These are phyloP conservation scores for Eupristina koningsbergeri DNA, from an alignment of 1,140 invertebrate genomes.

Conservation along the genomic window DNA sequence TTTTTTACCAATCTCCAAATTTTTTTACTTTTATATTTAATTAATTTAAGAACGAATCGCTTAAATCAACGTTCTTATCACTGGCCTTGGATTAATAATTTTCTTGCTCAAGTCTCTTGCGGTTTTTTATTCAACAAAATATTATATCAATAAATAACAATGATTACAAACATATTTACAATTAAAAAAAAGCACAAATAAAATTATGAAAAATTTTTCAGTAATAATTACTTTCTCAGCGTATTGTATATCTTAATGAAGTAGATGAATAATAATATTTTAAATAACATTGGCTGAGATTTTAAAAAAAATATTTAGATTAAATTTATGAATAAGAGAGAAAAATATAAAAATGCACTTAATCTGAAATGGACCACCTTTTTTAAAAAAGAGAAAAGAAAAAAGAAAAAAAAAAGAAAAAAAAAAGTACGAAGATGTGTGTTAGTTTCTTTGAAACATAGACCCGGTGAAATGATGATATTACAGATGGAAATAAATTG, in stretches of 20 bases:
- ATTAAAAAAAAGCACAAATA: background rate
- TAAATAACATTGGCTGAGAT: conserved; percentile 4
- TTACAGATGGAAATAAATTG: conserved; percentile 18
- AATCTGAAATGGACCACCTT: conserved; percentile 30
- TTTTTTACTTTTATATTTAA: conserved; percentile 1
- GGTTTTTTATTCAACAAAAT: background rate
- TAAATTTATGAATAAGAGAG: conserved; percentile 18
- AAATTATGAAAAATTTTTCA: background rate
- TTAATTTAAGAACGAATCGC: background rate
- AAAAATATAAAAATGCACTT: conserved; percentile 16
- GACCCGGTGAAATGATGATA: conserved; percentile 28
- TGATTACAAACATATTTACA: background rate
- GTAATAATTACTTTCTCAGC: background rate
- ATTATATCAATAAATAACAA: no score
- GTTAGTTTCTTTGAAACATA: background rate
- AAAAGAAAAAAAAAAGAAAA: background rate
- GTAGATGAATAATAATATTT: background rate
- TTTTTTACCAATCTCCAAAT: background rate
- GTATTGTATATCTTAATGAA: background rate
- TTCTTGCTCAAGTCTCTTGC: no score
- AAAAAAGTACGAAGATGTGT: background rate
- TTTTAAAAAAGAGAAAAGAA: background rate
- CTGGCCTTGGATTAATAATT: no score
- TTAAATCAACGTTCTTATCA: background rate
- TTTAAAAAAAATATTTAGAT: background rate